A percentile compares a stretch with the other conserved stretches of the same genome.
These are phyloP conservation scores for Hartigia nigra DNA, from an alignment of 2,888 invertebrate genomes.

Conservation along the genomic window DNA sequence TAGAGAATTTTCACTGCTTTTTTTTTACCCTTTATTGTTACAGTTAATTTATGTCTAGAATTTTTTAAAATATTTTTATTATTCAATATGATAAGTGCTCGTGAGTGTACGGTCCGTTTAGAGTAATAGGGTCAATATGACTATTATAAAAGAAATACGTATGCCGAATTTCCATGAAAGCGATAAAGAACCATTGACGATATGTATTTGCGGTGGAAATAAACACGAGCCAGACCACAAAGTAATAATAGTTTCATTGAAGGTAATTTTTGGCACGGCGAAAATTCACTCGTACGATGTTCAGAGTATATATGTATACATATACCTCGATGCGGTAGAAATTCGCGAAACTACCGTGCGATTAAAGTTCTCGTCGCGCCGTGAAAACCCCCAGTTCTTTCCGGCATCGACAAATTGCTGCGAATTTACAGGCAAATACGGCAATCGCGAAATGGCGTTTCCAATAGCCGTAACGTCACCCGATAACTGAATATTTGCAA, in stretches of 20 bases:
- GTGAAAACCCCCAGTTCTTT: too few species aligned
- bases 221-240: not conserved
- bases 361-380: not conserved
- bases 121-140: not conserved
- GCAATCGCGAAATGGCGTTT: too few species aligned
- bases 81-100: not conserved
- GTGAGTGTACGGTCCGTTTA: not conserved
- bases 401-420: too few species aligned
- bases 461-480: too few species aligned
- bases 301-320: not conserved
- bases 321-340: not conserved
- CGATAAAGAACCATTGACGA: not conserved
- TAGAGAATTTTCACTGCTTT: not conserved
- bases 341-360: not conserved
- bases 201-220: not conserved
- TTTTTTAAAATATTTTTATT: not conserved
- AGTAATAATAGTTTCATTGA: not conserved
- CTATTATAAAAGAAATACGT: not conserved
- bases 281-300: not conserved
- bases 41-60: not conserved
- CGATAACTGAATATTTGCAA: too few species aligned
- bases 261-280: not conserved
- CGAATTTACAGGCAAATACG: too few species aligned
- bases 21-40: not conserved
- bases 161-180: not conserved